These are phyloP conservation scores for Matsumyia berberina DNA, from an alignment of 2,888 invertebrate genomes.

Conservation along the genomic window DNA sequence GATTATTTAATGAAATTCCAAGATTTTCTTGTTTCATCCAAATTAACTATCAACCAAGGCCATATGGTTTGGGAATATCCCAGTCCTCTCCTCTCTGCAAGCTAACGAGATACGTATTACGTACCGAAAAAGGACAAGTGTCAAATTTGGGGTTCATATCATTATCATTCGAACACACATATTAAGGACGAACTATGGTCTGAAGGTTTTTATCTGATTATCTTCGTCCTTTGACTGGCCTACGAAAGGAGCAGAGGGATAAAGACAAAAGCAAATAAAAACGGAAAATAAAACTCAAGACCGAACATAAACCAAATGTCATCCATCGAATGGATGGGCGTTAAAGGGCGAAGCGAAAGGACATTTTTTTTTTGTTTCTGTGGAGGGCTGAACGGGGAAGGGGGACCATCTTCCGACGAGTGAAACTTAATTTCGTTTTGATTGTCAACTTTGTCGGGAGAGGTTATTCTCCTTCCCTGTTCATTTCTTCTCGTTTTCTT, in stretches of 20 bases:
- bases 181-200: conserved; percentile 71
- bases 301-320: conserved; percentile 68
- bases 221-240: conserved; percentile 26
- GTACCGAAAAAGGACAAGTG: conserved; percentile 60
- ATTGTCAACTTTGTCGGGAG: conserved; percentile 74
- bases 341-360: conserved; percentile 10
- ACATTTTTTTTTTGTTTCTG: not conserved
- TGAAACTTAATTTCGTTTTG: conserved; percentile 76
- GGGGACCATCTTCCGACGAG: conserved; percentile 58
- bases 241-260: not conserved
- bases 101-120: too few relatives aligned
- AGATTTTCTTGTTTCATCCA: conserved; percentile 57
- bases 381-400: not conserved
- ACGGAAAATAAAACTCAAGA: conserved; percentile 70
- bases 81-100: too few relatives aligned
- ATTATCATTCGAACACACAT: conserved; percentile 73
- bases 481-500: conserved; percentile 22
- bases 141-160: conserved; percentile 74
- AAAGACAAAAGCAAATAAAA: conserved; percentile 66
- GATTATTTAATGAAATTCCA: conserved; percentile 72
- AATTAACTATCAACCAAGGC: conserved; percentile 62
- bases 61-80: conserved; percentile 38
- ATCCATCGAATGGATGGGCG: conserved; percentile 48
- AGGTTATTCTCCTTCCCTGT: conserved; percentile 26
- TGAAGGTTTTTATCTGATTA: conserved; percentile 64